phyloP scores from a whole-genome alignment of 2,113 vertebrate species.

The Varanus komodoensis region DNA sequence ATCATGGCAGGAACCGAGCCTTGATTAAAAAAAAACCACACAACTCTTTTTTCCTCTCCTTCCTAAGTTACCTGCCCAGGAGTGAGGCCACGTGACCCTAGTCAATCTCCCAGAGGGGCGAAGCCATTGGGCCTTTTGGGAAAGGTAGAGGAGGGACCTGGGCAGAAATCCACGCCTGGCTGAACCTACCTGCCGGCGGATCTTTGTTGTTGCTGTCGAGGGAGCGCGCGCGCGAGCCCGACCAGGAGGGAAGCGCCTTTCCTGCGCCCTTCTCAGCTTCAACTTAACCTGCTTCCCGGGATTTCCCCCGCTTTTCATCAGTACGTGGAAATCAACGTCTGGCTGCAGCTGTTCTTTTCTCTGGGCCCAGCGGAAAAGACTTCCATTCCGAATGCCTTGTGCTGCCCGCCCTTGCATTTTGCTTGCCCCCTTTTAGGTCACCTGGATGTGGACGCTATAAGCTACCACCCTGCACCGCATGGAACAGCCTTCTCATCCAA shows the following conservation, averaged over 20 bases:
- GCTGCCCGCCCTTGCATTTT: rapidly evolving
- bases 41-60: conserved; percentile 53
- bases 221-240: neutral
- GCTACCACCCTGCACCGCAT: neutral
- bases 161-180: conserved; percentile 50
- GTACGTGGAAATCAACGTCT: neutral
- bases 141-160: conserved; percentile 89
- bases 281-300: conserved; percentile 56
- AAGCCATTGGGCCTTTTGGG: conserved; percentile 76
- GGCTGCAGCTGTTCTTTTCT: neutral
- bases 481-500: neutral
- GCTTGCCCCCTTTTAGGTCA: rapidly evolving
- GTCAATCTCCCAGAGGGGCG: conserved; percentile 66
- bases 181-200: conserved; percentile 70
- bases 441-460: rapidly evolving
- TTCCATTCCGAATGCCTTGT: neutral
- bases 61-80: conserved; percentile 87
- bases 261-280: conserved; percentile 54
- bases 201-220: conserved; percentile 19
- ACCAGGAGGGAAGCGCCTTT: conserved; percentile 54
- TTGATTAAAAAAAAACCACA: conserved; percentile 18
- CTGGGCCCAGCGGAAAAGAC: neutral
- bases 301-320: neutral
- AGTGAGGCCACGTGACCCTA: conserved; percentile 79
- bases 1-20: conserved; percentile 85